phyloP scores from a whole-genome alignment of 2,113 vertebrate genomes.

The Tretioscincus oriximinensis region DNA sequence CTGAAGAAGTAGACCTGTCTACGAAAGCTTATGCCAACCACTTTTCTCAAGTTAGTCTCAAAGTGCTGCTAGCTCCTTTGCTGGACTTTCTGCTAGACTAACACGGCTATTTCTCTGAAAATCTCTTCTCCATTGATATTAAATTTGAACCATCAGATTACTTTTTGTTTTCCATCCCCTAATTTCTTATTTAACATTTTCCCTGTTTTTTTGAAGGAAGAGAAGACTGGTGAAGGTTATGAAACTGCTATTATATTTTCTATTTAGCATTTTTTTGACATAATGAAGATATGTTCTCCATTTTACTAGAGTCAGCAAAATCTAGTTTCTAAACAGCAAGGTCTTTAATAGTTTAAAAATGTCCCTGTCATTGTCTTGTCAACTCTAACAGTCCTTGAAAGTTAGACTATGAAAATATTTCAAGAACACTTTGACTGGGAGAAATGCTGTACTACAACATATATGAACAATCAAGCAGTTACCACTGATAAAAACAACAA shows the following conservation, averaged over 20 bases:
- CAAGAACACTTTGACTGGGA: slow-evolving; percentile 47
- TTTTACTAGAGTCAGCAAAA: slow-evolving; percentile 65
- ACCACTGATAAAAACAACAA: slow-evolving; percentile 18
- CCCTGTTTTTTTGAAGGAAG: slow-evolving; percentile 45
- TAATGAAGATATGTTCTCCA: slow-evolving; percentile 50
- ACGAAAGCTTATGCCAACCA: too few relatives aligned
- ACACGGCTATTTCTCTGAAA: too few relatives aligned
- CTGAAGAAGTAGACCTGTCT: too few relatives aligned
- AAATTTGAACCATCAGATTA: neutral
- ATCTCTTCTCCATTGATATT: neutral
- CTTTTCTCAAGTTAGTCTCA: too few relatives aligned
- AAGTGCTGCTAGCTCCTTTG: too few relatives aligned
- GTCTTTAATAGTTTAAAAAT: slow-evolving; percentile 61
- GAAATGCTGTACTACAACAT: slow-evolving; percentile 13
- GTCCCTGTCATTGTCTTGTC: slow-evolving; percentile 61
- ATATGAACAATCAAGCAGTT: slow-evolving; percentile 49
- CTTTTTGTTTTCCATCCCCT: neutral
- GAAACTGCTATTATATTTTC: slow-evolving; percentile 53
- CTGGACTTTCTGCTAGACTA: too few relatives aligned
- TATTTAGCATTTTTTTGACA: slow-evolving; percentile 58
- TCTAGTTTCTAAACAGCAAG: slow-evolving; percentile 47
- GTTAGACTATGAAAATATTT: slow-evolving; percentile 50
- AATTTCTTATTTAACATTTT: slow-evolving; percentile 33
- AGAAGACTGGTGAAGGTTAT: slow-evolving; percentile 44
- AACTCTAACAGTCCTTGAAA: slow-evolving; percentile 53